A percentile compares a stretch with the other conserved stretches of the same genome.
phyloP scores from a whole-genome alignment of 1,140 invertebrate species.

The Dendroctonus ponderosae region DNA sequence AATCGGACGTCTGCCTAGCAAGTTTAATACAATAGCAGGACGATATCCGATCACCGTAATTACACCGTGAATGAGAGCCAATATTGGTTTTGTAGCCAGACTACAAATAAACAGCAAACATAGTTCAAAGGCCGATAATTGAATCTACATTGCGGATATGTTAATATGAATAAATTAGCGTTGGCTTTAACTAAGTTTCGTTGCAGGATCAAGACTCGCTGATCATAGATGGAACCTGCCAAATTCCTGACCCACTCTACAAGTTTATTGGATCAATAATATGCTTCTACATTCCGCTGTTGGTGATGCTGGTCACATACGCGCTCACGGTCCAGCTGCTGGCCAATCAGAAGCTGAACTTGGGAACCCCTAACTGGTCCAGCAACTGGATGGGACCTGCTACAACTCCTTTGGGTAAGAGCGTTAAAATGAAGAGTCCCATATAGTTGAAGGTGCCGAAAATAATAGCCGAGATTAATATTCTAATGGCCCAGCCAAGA shows the following conservation, averaged over 20 bases:
- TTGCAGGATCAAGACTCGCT: conserved; percentile 76
- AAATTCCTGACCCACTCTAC: conserved; percentile 85
- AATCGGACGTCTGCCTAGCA: too few species aligned
- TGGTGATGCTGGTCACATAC: conserved; percentile 93
- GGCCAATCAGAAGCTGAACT: conserved; percentile 71
- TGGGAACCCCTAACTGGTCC: conserved; percentile 61
- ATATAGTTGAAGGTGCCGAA: neutral
- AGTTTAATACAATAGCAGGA: too few species aligned
- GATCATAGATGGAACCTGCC: conserved; percentile 75
- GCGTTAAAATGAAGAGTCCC: neutral
- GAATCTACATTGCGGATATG: too few species aligned
- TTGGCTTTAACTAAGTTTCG: neutral
- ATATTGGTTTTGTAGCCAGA: too few species aligned
- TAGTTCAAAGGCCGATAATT: too few species aligned
- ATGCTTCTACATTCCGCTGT: conserved; percentile 93
- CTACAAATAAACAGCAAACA: too few species aligned
- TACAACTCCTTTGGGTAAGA: conserved; percentile 58
- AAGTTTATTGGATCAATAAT: conserved; percentile 90
- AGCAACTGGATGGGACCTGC: conserved; percentile 60
- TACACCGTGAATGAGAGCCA: too few species aligned
- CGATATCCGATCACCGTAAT: too few species aligned
- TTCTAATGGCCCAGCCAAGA: neutral
- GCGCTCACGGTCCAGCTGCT: conserved; percentile 83
- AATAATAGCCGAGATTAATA: too few species aligned
- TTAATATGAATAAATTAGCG: too few species aligned